phyloP scores from a whole-genome alignment of 2,113 vertebrate genomes.

The Pelusios castaneus region DNA sequence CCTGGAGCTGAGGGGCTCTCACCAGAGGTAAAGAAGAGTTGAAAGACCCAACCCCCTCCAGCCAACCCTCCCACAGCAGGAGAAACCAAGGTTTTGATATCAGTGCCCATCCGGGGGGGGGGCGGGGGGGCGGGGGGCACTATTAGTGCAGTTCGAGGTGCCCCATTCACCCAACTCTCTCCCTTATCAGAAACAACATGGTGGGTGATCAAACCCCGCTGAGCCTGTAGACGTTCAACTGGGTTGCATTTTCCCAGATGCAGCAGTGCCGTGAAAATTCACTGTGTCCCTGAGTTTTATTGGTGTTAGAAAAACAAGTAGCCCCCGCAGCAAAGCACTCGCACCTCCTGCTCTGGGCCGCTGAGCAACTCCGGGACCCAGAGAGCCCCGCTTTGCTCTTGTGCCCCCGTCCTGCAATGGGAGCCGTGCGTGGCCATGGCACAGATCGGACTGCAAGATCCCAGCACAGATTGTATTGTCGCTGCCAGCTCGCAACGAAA shows the following conservation, averaged over 20 bases:
- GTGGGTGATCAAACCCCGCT: background rate
- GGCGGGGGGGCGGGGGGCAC: background rate
- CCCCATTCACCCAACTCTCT: background rate
- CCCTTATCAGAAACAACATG: background rate
- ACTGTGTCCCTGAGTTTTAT: background rate
- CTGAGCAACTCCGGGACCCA: too few relatives aligned
- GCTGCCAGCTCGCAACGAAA: background rate
- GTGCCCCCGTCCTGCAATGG: background rate
- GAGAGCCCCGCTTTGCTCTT: too few relatives aligned
- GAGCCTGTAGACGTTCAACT: background rate
- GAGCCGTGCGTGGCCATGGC: background rate
- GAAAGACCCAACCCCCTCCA: too few relatives aligned
- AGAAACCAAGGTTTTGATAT: background rate
- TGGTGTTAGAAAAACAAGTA: background rate
- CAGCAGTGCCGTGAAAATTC: background rate
- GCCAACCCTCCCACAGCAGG: too few relatives aligned
- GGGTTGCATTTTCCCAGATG: background rate
- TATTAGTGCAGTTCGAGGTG: background rate
- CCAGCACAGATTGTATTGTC: background rate
- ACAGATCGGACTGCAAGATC: background rate
- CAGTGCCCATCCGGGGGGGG: background rate
- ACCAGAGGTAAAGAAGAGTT: too few relatives aligned
- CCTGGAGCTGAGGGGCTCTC: too few relatives aligned
- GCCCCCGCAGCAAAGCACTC: too few relatives aligned
- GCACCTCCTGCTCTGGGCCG: too few relatives aligned